These are phyloP conservation scores for Pedicia rivosa DNA, from an alignment of 2,888 invertebrate genomes.

Conservation along the genomic window DNA sequence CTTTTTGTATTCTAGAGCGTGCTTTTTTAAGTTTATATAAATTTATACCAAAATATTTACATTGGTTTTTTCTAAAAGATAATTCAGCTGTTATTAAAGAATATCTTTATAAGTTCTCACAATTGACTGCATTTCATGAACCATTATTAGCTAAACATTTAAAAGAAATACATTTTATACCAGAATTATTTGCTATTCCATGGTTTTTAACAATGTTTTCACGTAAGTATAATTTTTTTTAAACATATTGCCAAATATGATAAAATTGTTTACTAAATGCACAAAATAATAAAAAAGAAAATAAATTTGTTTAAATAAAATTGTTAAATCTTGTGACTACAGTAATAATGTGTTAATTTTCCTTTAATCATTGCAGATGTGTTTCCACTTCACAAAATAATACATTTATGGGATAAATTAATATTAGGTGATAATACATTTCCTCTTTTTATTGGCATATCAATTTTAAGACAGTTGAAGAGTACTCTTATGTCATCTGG, in stretches of 20 bases:
- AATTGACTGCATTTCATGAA: constrained; percentile 90
- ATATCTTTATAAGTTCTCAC: constrained; percentile 92
- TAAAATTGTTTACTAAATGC: neutral
- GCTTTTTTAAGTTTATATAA: constrained; percentile 90
- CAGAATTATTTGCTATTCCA: constrained; percentile 95
- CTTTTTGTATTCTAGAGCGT: constrained; percentile 47
- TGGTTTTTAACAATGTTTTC: constrained; percentile 99
- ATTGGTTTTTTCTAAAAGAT: constrained; percentile 94
- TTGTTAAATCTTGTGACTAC: no score
- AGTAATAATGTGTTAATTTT: neutral
- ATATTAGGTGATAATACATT: constrained; percentile 84
- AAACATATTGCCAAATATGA: neutral
- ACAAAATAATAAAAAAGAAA: neutral
- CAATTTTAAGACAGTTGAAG: constrained; percentile 76
- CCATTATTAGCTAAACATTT: constrained; percentile 83
- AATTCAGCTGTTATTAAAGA: constrained; percentile 95
- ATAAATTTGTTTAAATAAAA: no score
- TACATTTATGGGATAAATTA: constrained; percentile 95
- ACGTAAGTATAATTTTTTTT: constrained; percentile 46
- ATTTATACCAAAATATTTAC: constrained; percentile 91
- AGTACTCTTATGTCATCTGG: constrained; percentile 73
- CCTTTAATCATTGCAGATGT: constrained; percentile 53
- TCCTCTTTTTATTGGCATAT: constrained; percentile 87
- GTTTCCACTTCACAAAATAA: constrained; percentile 93
- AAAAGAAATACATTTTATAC: constrained; percentile 83